phyloP scores from a whole-genome alignment of 2,888 invertebrate species.

The Drosophila multiciliata region DNA sequence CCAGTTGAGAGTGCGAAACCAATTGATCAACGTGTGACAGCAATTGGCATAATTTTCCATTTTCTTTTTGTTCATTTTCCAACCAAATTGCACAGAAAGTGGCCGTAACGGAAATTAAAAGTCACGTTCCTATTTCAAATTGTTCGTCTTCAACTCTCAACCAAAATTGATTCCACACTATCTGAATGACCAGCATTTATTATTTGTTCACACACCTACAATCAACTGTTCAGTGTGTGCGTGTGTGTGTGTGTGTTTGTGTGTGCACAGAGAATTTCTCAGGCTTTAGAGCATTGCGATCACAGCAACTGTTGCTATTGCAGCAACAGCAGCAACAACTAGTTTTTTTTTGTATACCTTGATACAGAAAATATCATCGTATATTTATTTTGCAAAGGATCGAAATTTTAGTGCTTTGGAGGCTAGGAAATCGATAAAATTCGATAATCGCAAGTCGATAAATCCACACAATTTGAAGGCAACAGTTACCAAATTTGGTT shows the following conservation, averaged over 20 bases:
- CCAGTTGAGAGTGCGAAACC: constrained; percentile 50
- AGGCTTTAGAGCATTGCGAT: constrained; percentile 38
- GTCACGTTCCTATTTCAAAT: constrained; percentile 57
- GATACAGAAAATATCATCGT: neutral
- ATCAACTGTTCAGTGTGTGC: constrained; percentile 5
- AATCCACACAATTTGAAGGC: neutral
- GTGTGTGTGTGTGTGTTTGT: constrained; percentile 15
- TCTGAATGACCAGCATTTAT: constrained; percentile 15
- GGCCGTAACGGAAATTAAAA: constrained; percentile 64
- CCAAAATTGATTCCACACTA: neutral
- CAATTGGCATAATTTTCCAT: constrained; percentile 24
- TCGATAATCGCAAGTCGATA: neutral
- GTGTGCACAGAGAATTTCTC: constrained; percentile 48
- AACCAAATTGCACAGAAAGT: constrained; percentile 32
- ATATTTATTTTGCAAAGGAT: too few species aligned
- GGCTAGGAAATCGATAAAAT: neutral
- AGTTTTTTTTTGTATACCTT: constrained; percentile 12
- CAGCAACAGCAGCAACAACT: constrained; percentile 32
- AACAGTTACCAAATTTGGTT: neutral
- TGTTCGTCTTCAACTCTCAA: neutral
- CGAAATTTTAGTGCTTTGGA: too few species aligned
- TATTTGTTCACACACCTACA: constrained; percentile 45
- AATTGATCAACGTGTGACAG: constrained; percentile 62
- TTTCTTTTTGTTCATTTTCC: constrained; percentile 16
- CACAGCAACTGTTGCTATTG: constrained; percentile 31